These are phyloP conservation scores for Zhengitettix transpicula DNA, from an alignment of 2,888 invertebrate species.

Conservation along the genomic window DNA sequence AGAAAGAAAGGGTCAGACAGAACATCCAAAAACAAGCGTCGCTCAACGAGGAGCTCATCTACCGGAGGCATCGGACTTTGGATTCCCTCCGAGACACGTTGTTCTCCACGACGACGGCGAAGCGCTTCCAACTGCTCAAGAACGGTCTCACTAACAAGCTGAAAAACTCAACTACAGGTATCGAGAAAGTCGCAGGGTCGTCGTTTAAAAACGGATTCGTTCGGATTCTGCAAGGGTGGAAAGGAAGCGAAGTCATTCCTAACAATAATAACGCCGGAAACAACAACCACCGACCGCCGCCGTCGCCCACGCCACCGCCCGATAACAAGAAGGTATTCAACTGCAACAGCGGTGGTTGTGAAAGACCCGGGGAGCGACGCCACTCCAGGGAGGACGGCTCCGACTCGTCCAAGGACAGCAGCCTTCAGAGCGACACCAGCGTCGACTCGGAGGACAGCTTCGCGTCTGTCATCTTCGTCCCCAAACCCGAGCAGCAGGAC, in stretches of 20 bases:
- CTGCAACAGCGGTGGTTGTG: background rate
- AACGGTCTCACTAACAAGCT: slow-evolving; percentile 68
- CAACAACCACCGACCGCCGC: slow-evolving; percentile 8
- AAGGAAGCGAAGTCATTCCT: slow-evolving; percentile 31
- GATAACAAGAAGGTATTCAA: slow-evolving; percentile 5
- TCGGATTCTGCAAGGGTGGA: slow-evolving; percentile 71
- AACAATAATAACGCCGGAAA: slow-evolving; percentile 16
- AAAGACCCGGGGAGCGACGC: slow-evolving; percentile 42
- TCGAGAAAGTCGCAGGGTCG: slow-evolving; percentile 58
- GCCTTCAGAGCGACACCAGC: slow-evolving; percentile 78
- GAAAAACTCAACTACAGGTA: slow-evolving; percentile 65
- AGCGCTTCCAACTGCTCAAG: slow-evolving; percentile 58
- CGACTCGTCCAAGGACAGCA: slow-evolving; percentile 34
- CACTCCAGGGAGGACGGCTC: slow-evolving; percentile 78
- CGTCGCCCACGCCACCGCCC: slow-evolving; percentile 10
- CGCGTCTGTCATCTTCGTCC: slow-evolving; percentile 81
- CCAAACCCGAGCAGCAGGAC: slow-evolving; percentile 44
- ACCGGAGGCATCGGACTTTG: slow-evolving; percentile 40
- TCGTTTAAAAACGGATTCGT: slow-evolving; percentile 60
- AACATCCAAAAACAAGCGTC: slow-evolving; percentile 83
- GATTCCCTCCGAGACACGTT: slow-evolving; percentile 56
- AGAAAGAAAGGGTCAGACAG: slow-evolving; percentile 64
- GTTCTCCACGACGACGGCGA: slow-evolving; percentile 55
- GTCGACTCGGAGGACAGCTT: slow-evolving; percentile 89
- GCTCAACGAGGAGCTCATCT: slow-evolving; percentile 71